Base-by-base conservation (phyloP, 2,113 vertebrate genomes). In the Mastomys coucha region DNA sequence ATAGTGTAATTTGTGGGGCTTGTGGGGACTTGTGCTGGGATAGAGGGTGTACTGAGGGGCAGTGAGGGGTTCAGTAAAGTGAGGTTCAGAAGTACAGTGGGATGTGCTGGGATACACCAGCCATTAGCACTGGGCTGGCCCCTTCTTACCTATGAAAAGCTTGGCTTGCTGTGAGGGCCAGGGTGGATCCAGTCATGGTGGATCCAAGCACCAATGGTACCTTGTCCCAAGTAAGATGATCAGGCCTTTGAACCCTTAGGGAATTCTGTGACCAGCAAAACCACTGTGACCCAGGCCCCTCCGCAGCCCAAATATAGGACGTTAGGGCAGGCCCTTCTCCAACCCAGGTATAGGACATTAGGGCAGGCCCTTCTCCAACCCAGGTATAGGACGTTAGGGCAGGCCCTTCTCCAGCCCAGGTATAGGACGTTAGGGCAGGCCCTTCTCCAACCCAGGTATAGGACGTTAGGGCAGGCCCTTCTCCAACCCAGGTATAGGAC, bases 331-430 rank as follows among this genome's bases (percentile, higher is more conserved):
- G n/a, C n/a, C n/a, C n/a, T n/a, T n/a, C n/a, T n/a, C n/a, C n/a
- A n/a, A n/a, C n/a, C n/a, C n/a, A 16, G 0, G 3, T n/a, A 22
- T 2, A 0, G 31, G 45, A 8, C n/a, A 4, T 58, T n/a, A 1
- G 31, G 2, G 2, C 20, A 75, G 2, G 13, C n/a, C n/a, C n/a
- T n/a, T n/a, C n/a, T n/a, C n/a, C n/a, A n/a, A n/a, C n/a, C n/a
- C n/a, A 16, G 0, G 3, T n/a, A 22, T 2, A 0, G 31, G 45
- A 8, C n/a, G 2, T 58, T n/a, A 1, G 31, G 2, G 2, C 20
- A 75, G 2, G 13, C n/a, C n/a, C n/a, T n/a, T n/a, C n/a, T n/a
- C n/a, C n/a, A n/a, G n/a, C n/a, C n/a, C n/a, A 16, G 0, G 3
- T n/a, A 22, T 2, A 0, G 31, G 45, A 8, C n/a, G 2, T 58